Conservation (phyloP, 2,797 vertebrate genomes). For the Acipenser ruthenus region DNA sequence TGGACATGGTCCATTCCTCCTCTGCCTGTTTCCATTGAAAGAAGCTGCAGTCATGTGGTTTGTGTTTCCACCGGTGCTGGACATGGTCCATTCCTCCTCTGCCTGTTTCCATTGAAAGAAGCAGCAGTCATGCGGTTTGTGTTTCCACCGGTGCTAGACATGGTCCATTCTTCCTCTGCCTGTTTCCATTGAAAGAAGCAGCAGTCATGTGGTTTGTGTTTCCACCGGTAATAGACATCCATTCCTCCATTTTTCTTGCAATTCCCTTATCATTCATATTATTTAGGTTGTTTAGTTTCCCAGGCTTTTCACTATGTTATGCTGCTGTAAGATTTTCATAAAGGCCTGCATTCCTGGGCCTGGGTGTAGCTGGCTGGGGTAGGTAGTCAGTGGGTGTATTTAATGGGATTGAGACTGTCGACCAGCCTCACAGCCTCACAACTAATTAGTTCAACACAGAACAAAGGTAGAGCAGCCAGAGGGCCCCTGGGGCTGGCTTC, state of each 20-base stretch:
- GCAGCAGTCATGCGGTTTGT: too few relatives aligned
- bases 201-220: too few relatives aligned
- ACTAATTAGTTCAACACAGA: slow-evolving; percentile 78
- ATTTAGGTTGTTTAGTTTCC: too few relatives aligned
- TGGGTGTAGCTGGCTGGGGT: slow-evolving; percentile 44
- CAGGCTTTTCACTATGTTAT: too few relatives aligned
- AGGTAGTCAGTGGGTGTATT: slow-evolving; percentile 45
- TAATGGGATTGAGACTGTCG: slow-evolving; percentile 47
- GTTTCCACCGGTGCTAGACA: too few relatives aligned
- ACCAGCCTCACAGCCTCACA: slow-evolving; percentile 62
- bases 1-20: neutral
- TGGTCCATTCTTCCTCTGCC: too few relatives aligned
- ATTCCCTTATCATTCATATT: too few relatives aligned
- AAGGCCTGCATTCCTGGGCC: slow-evolving; percentile 48
- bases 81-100: too few relatives aligned
- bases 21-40: neutral
- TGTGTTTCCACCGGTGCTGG: too few relatives aligned
- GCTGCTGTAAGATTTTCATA: slow-evolving; percentile 31
- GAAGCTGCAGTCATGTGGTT: too few relatives aligned
- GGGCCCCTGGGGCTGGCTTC: slow-evolving; percentile 55
- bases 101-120: neutral
- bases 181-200: slow-evolving; percentile 1
- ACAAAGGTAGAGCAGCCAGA: slow-evolving; percentile 78
- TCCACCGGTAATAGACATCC: too few relatives aligned
- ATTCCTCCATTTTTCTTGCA: neutral